Base-by-base conservation (phyloP, 2,888 invertebrate genomes). In the Rhabditoides inermis region DNA sequence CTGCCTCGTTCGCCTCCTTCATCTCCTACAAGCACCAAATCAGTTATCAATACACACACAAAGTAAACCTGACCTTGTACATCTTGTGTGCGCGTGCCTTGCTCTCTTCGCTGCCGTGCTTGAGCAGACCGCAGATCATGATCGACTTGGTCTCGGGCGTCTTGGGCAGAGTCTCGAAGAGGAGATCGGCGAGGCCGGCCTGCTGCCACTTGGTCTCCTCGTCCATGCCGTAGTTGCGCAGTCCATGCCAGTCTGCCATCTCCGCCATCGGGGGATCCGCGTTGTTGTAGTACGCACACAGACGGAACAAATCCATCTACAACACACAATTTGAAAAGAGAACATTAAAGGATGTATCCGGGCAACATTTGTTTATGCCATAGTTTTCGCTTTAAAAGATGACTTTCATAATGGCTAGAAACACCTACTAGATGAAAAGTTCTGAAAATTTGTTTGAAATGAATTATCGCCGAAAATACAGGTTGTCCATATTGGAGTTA, bases 261-360 rank as follows among this genome's bases (percentile, higher is more conserved):
- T 75, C 74, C 6, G 58, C 47, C 7, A 67, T 53, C 6, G 71
- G 68, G 20, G 61, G 50, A 45, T 72, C 62, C 26, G 61, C 45
- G 2, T 62, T 64, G 44, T 70, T 72, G 55, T 73, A 72, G 39
- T 69, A 75, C 23, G 61, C 55, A 28, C 61, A 55, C 30, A 72
- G 53, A n/a, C 58, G 55, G 56, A 75, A 69, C 10, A 75, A 47
- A 10, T 61, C 54, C 27, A 60, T 22, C 61, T 69, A 35, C 27
- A 57, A 42, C 23, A 27, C 25, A 3, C 22, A n/a, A n/a, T n/a
- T n/a, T n/a, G n/a, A n/a, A n/a, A n/a, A n/a, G n/a, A n/a, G n/a
- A n/a, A n/a, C n/a, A n/a, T n/a, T n/a, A n/a, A n/a, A n/a, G n/a
- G n/a, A n/a, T n/a, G n/a, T n/a, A n/a, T n/a, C n/a, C n/a, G n/a